Base-by-base conservation (phyloP, 2,888 invertebrate genomes). In the Lasioglossum marginatum region DNA sequence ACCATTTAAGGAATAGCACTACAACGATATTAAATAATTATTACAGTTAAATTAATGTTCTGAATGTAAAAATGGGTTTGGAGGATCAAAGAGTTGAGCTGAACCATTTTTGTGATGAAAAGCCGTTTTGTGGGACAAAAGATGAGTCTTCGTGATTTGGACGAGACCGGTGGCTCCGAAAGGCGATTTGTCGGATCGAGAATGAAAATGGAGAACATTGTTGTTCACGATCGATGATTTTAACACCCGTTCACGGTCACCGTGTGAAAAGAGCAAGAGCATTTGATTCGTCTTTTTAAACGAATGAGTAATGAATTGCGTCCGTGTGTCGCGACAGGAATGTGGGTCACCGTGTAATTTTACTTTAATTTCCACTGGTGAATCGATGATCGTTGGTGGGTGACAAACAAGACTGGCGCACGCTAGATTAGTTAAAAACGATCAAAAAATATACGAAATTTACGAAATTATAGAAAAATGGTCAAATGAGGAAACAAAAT, bases 321-420 rank as follows among this genome's bases (percentile, higher is more conserved):
- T 31, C 34, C 37, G 52, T 63, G 73, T 48, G 71, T 37, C 70
- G 68, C 68, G 63, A 45, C 31, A 45, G n/a, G 72, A 72, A 83
- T 77, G 34, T 83, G 66, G 83, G 82, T 81, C 83, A 73, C 19
- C 48, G 77, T n/a, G 82, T 77, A 82, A 77, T 82, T 77, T 84
- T 82, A 82, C 81, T 81, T 77, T 68, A 77, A 84, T 77, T 73
- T 66, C 19, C 31, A 66, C 63, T 12, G 14, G 16, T 63, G 63
- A 31, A 63, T 63, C 31, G 31, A 63, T 31, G 31, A 63, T 63
- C 31, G 16, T 31, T 63, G 14, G 16, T 27, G 63, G 37, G 27
- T 19, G 8, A 45, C 57, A 68, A 82, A 57, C 57, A n/a, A 27
- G 27, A 27, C 19, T 19, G 19, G 19, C 5, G 19, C 19, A 48